A percentile compares a stretch with the other conserved stretches of the same genome.
These are phyloP conservation scores for Xylocampa areola DNA, from an alignment of 2,888 invertebrate genomes.

Conservation along the genomic window DNA sequence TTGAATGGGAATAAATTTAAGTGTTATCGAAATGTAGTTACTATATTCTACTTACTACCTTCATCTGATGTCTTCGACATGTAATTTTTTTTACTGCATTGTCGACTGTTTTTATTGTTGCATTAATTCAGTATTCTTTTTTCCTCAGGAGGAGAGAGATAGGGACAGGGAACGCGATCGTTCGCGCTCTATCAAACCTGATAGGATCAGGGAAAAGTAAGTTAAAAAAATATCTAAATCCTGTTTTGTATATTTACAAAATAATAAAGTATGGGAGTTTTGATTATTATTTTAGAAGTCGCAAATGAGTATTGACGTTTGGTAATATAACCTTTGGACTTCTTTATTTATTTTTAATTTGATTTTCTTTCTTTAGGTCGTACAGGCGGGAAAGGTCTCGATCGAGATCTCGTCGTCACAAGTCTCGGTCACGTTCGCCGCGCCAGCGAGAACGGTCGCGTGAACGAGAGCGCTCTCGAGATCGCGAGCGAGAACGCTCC, in stretches of 20 bases:
- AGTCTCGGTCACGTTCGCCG: conserved; percentile 93
- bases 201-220: conserved; percentile 90
- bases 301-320: conserved; percentile 14
- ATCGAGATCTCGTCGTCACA: conserved; percentile 92
- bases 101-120: too few species aligned
- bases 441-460: conserved; percentile 82
- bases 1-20: too few species aligned
- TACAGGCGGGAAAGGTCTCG: conserved; percentile 92
- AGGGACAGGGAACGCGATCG: conserved; percentile 89
- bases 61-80: too few species aligned
- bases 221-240: conserved; percentile 40
- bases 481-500: conserved; percentile 82
- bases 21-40: too few species aligned
- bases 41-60: too few species aligned
- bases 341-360: not conserved
- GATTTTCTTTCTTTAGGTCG: conserved; percentile 79
- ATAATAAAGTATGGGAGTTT: not conserved
- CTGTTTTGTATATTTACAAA: not conserved
- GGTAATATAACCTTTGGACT: too few species aligned
- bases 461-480: conserved; percentile 80
- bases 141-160: conserved; percentile 79
- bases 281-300: conserved; percentile 15
- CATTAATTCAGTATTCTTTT: too few species aligned
- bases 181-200: conserved; percentile 90
- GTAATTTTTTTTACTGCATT: too few species aligned